phyloP scores from a whole-genome alignment of 2,888 invertebrate species.

The Hyles lineata region DNA sequence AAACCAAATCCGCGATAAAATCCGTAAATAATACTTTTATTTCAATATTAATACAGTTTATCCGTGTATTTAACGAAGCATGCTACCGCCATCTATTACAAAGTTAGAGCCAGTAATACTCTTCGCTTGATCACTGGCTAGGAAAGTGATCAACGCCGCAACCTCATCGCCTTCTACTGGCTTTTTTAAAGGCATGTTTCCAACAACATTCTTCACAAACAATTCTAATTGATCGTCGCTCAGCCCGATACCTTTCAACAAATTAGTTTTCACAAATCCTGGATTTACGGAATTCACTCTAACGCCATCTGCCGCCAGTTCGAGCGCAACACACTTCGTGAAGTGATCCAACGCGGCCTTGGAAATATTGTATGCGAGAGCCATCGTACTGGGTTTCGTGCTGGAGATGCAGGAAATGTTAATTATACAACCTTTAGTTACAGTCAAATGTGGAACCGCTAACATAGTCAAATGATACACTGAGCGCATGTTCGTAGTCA shows the following conservation, averaged over 20 bases:
- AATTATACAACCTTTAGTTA: conserved; percentile 93
- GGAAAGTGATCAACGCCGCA: conserved; percentile 93
- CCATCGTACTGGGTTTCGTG: conserved; percentile 86
- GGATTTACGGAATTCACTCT: conserved; percentile 96
- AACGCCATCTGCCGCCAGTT: conserved; percentile 91
- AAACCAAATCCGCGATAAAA: no score
- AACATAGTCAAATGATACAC: conserved; percentile 92
- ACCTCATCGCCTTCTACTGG: conserved; percentile 93
- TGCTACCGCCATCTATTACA: conserved; percentile 70
- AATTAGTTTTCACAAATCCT: conserved; percentile 95
- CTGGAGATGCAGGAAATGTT: conserved; percentile 97
- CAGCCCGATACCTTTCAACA: conserved; percentile 88
- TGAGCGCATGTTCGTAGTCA: conserved; percentile 93
- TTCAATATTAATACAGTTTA: not conserved
- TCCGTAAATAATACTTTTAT: no score
- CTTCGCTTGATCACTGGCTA: conserved; percentile 93
- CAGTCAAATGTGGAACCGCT: conserved; percentile 92
- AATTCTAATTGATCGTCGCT: conserved; percentile 90
- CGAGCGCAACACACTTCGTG: conserved; percentile 95
- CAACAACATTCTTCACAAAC: conserved; percentile 84
- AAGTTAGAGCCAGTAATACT: conserved; percentile 92
- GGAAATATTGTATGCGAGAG: conserved; percentile 94
- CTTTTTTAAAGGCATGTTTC: conserved; percentile 94
- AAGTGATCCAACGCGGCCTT: conserved; percentile 97
- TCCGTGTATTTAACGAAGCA: conserved; percentile 49